Percentiles rank a stretch among this genome's conserved stretches.
Evolutionary conservation across 2,797 vertebrate genomes (phyloP).

Genomic region (Hipposideros larvatus): DNA sequence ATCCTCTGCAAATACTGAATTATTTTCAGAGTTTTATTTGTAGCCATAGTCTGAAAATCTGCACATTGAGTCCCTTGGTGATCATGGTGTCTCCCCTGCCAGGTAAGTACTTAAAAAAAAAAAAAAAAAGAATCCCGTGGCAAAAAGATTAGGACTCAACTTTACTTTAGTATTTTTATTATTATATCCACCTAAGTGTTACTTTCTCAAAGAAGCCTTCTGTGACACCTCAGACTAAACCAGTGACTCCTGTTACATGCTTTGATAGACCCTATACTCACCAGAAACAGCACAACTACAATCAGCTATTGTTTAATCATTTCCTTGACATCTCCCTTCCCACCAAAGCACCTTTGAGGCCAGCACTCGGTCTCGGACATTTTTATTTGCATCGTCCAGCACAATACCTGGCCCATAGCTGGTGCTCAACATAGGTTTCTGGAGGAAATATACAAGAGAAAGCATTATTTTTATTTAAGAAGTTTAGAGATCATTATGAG

Average conservation of each 20-base stretch:
- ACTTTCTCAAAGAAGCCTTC: neutral
- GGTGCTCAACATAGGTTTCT: neutral
- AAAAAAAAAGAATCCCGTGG: neutral
- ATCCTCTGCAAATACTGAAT: neutral
- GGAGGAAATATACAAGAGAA: neutral
- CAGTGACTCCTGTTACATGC: neutral
- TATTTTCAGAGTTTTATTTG: constrained; percentile 7
- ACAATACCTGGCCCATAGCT: neutral
- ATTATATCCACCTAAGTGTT: neutral
- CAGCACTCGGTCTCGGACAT: neutral
- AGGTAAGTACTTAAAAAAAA: too few relatives aligned
- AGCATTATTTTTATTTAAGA: constrained; percentile 13
- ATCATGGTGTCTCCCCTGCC: too few relatives aligned
- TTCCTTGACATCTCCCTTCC: constrained; percentile 15
- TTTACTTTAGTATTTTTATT: neutral
- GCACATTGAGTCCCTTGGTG: too few relatives aligned
- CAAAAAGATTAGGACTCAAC: neutral
- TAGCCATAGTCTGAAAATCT: neutral
- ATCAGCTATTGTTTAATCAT: neutral
- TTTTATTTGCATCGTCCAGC: neutral
- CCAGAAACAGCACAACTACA: neutral
- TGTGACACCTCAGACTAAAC: neutral
- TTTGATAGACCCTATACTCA: neutral
- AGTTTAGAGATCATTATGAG: neutral
- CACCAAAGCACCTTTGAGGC: neutral